Conservation (phyloP, 2,113 vertebrate genomes). For the Cinclus mexicanus region DNA sequence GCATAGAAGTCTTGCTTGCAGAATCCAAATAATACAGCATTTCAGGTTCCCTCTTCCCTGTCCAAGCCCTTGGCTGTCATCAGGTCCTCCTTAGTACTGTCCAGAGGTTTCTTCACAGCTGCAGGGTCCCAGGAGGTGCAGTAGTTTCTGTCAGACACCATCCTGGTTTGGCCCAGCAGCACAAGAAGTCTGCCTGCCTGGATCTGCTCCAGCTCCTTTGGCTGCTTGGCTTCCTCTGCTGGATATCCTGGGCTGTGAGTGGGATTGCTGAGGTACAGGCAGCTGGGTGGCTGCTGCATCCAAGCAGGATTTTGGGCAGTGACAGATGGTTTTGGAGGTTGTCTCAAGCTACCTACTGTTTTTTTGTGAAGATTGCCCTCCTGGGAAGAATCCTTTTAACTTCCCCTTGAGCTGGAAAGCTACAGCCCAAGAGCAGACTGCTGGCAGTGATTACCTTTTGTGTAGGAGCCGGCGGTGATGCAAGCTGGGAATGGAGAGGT, state of each 20-base stretch:
- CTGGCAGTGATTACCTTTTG: neutral
- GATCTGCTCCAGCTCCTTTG: accelerated
- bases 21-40: neutral
- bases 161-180: neutral
- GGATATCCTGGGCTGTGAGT: neutral
- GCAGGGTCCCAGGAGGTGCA: neutral
- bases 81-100: slow-evolving; percentile 1
- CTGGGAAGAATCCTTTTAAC: neutral
- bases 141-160: accelerated
- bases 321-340: neutral
- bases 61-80: slow-evolving; percentile 33
- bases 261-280: neutral
- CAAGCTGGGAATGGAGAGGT: neutral
- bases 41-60: neutral
- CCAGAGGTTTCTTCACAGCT: slow-evolving; percentile 16
- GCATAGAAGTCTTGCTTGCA: neutral
- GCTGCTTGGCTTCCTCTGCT: neutral
- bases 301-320: neutral
- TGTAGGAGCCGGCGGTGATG: accelerated
- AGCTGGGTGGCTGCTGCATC: accelerated
- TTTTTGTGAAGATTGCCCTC: neutral
- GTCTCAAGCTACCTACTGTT: neutral
- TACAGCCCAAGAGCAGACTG: neutral
- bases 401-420: neutral
- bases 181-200: accelerated